These are phyloP conservation scores for Lithobius niger DNA, from an alignment of 1,140 invertebrate genomes.

Conservation along the genomic window DNA sequence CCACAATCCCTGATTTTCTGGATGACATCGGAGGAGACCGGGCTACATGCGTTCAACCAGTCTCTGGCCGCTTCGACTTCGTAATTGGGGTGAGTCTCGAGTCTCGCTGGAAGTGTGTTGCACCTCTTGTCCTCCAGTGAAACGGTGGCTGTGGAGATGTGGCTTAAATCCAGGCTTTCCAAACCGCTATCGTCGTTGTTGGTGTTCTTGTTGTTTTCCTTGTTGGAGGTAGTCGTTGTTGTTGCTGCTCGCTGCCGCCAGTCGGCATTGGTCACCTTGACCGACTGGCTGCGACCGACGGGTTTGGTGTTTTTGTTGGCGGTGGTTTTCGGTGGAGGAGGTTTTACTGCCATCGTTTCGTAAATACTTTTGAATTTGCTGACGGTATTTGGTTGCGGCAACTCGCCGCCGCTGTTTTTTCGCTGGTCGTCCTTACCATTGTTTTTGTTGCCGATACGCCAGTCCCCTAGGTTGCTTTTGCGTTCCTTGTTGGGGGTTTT, in stretches of 20 bases:
- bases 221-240: conserved; percentile 43
- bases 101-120: background rate
- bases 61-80: background rate
- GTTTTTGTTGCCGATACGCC: background rate
- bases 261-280: conserved; percentile 14
- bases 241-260: conserved; percentile 42
- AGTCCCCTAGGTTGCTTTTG: conserved; percentile 9
- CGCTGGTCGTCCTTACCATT: background rate
- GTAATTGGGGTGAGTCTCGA: background rate
- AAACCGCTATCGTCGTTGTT: conserved; percentile 49
- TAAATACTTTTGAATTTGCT: conserved; percentile 3
- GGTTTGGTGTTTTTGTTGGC: background rate
- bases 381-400: conserved; percentile 7
- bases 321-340: background rate
- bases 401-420: background rate
- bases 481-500: background rate
- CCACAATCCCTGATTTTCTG: conserved; percentile 71
- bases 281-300: conserved; percentile 3
- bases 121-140: conserved; percentile 3
- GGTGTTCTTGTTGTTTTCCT: conserved; percentile 37
- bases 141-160: conserved; percentile 1
- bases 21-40: conserved; percentile 55
- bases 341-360: conserved; percentile 5
- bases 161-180: background rate
- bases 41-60: conserved; percentile 31